Conservation (phyloP, 2,888 invertebrate genomes). For the Nemotelus nigrinus region DNA sequence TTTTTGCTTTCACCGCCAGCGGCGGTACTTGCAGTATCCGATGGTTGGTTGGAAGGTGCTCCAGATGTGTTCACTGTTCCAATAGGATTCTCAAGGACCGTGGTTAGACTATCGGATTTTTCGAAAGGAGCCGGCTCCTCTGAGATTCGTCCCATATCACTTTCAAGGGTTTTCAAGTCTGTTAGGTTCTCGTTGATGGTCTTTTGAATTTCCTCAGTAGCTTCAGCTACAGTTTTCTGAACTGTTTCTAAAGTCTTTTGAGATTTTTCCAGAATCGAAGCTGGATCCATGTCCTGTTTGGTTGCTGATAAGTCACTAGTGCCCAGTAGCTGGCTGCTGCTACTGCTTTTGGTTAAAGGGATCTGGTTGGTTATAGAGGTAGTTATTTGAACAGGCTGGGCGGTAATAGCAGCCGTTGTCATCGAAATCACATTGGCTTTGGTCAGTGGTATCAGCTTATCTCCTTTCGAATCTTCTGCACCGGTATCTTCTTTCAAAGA, state of each 20-base stretch:
- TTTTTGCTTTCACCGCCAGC: constrained; percentile 55
- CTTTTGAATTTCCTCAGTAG: constrained; percentile 62
- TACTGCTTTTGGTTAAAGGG: constrained; percentile 58
- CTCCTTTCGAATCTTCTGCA: constrained; percentile 45
- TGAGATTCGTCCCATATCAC: constrained; percentile 57
- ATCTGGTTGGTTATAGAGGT: constrained; percentile 69
- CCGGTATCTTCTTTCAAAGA: constrained; percentile 43
- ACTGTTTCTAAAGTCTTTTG: constrained; percentile 60
- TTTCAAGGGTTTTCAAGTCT: constrained; percentile 61
- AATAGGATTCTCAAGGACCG: constrained; percentile 55
- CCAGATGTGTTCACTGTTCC: background rate
- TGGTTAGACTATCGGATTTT: constrained; percentile 56
- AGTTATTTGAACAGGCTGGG: constrained; percentile 69
- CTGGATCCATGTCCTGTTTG: constrained; percentile 50
- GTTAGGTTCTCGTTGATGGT: constrained; percentile 62
- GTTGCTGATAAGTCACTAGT: constrained; percentile 42
- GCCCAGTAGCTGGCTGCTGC: constrained; percentile 50
- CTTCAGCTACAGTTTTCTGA: constrained; percentile 61
- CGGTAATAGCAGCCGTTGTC: constrained; percentile 70
- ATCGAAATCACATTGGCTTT: constrained; percentile 66
- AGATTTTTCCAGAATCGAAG: constrained; percentile 60
- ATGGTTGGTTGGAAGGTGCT: background rate
- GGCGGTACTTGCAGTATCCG: constrained; percentile 26
- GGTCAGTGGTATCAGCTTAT: constrained; percentile 54
- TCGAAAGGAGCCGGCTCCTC: constrained; percentile 55